Evolutionary conservation across 1,140 invertebrate genomes (phyloP), one percentile per base, ranked within the genome.

Genomic region (Drosophila neocordata): DNA sequence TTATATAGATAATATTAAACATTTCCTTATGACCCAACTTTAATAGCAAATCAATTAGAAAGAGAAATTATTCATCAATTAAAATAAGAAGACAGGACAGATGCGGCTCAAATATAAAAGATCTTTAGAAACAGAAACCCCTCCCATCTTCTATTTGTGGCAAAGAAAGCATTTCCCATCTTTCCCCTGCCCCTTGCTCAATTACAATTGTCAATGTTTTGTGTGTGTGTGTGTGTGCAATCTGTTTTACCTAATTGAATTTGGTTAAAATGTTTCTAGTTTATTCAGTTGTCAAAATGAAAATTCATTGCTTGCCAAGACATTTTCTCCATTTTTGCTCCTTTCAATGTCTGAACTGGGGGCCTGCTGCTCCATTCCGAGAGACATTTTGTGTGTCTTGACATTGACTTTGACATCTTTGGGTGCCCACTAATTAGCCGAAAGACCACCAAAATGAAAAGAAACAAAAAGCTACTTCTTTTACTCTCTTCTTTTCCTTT

Each of bases 401-500:
- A 11, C 41, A 80, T 48, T 48, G 41, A 48, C 41, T 48, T 48
- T 48, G 41, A 48, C 15, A 48, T 48, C 15, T 48, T 44, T 48
- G 41, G 41, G 41, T 48, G 41, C 41, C 41, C 18, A 48, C 41
- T 48, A 48, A 48, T 48, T 48, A 48, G 41, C 41, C 15, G 41
- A 48, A 20, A 48, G 41, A 20, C 41, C 41, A 48, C 41, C 41
- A 18, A 48, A 48, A 65, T 67, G 67, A 55, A 48, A 48, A 48
- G n/a, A n/a, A n/a, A n/a, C n/a, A n/a, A n/a, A n/a, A n/a, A n/a
- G n/a, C 41, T 18, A 48, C 41, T 48, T 18, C 18, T 48, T 48
- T 11, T 48, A 20, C 41, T 44, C 15, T 44, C 13, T 48, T 20
- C 6, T 5, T 31, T 3, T 20, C 7, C 4, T 31, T 31, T 31